phyloP scores from a whole-genome alignment of 2,113 vertebrate species.

The Opisthocomus hoazin region DNA sequence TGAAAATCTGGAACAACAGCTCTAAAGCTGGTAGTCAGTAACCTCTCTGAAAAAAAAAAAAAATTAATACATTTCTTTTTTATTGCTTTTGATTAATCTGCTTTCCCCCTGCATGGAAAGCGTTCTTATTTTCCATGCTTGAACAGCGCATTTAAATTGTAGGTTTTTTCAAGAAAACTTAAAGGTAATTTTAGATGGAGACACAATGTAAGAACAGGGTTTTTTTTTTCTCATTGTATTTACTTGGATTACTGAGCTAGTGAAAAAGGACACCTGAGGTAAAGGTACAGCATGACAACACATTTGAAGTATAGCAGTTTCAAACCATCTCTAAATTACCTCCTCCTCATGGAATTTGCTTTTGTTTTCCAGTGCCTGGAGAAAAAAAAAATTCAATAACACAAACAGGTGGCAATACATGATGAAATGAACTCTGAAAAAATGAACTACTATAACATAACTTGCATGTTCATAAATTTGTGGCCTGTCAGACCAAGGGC shows the following conservation, averaged over 20 bases:
- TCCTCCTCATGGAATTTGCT: neutral
- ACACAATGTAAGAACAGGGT: neutral
- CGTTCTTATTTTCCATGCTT: neutral
- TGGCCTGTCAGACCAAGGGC: neutral
- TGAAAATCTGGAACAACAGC: neutral
- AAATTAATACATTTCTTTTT: neutral
- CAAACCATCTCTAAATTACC: neutral
- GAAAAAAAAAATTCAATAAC: neutral
- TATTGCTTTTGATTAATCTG: neutral
- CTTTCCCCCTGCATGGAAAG: neutral
- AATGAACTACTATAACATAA: neutral
- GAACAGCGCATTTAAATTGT: neutral
- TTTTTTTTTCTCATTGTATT: neutral
- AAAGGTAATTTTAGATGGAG: neutral
- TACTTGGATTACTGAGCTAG: neutral
- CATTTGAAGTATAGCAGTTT: neutral
- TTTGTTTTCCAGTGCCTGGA: slow-evolving; percentile 6
- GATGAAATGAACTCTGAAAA: neutral
- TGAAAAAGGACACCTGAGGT: neutral
- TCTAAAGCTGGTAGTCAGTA: neutral
- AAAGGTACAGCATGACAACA: neutral
- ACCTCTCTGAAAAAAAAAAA: neutral
- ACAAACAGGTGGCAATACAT: neutral
- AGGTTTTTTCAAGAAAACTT: neutral
- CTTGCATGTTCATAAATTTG: neutral